Conservation (phyloP, 2,797 vertebrate genomes). For the Sebastes variabilis region DNA sequence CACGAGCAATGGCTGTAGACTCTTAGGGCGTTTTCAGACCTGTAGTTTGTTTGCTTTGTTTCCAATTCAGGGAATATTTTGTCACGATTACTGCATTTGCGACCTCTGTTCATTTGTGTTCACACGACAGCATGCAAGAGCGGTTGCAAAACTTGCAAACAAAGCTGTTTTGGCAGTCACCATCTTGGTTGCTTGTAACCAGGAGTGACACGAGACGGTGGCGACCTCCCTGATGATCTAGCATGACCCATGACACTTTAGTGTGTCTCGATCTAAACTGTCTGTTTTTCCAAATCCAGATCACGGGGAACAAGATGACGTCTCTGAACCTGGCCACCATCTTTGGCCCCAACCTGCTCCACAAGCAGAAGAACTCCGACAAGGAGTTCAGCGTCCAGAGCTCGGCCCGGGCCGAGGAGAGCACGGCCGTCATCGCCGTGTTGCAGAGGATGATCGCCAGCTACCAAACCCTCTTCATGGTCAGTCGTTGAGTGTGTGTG, state of each 20-base stretch:
- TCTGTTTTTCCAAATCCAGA: constrained; percentile 67
- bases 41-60: background rate
- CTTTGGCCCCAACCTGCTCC: constrained; percentile 95
- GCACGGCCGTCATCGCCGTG: constrained; percentile 91
- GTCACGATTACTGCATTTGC: background rate
- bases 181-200: too few relatives aligned
- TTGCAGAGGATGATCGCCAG: constrained; percentile 93
- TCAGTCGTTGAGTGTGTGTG: constrained; percentile 69
- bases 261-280: background rate
- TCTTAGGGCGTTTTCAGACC: background rate
- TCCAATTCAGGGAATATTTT: background rate
- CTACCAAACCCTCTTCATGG: constrained; percentile 92
- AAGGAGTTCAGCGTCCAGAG: constrained; percentile 97
- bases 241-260: background rate
- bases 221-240: background rate
- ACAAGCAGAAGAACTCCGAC: constrained; percentile 95
- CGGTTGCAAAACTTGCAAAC: too few relatives aligned
- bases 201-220: too few relatives aligned
- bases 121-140: background rate
- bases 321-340: constrained; percentile 95
- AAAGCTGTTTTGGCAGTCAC: too few relatives aligned
- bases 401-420: constrained; percentile 93
- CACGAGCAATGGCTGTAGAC: background rate
- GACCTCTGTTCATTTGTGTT: background rate
- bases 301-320: constrained; percentile 97